Evolutionary conservation across 2,113 vertebrate genomes (phyloP).

Genomic region (Microcebus griseorufus): DNA sequence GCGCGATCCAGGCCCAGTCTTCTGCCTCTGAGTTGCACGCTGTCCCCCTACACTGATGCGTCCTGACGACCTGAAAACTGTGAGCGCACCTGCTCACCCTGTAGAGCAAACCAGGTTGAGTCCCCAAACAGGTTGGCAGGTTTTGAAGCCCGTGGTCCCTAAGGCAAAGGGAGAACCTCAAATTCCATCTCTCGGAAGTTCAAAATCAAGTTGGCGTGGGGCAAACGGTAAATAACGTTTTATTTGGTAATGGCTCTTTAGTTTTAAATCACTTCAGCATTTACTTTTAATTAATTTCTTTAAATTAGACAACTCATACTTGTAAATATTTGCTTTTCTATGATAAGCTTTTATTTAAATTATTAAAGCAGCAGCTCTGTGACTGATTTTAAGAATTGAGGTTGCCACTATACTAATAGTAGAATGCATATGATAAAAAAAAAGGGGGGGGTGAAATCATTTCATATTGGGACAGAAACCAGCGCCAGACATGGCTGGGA

Average conservation of each 20-base stretch:
- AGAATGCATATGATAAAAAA: constrained; percentile 54
- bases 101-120: neutral
- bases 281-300: constrained; percentile 74
- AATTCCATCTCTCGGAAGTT: neutral
- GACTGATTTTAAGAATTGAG: constrained; percentile 67
- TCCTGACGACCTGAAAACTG: neutral
- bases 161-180: neutral
- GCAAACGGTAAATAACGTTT: constrained; percentile 47
- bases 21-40: neutral
- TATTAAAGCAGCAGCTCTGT: constrained; percentile 80
- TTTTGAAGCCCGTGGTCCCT: neutral
- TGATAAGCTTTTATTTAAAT: constrained; percentile 82
- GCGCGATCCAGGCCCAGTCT: neutral
- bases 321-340: constrained; percentile 80
- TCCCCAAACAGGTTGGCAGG: no score
- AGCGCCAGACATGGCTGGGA: constrained; percentile 49
- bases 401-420: constrained; percentile 50
- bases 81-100: neutral
- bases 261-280: constrained; percentile 56
- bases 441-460: neutral
- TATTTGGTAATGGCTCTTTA: constrained; percentile 62
- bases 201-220: neutral
- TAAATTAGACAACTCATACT: constrained; percentile 65
- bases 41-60: neutral
- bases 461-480: neutral